Conservation (phyloP, 2,888 invertebrate genomes). For the Rugalucina vietnamica region DNA sequence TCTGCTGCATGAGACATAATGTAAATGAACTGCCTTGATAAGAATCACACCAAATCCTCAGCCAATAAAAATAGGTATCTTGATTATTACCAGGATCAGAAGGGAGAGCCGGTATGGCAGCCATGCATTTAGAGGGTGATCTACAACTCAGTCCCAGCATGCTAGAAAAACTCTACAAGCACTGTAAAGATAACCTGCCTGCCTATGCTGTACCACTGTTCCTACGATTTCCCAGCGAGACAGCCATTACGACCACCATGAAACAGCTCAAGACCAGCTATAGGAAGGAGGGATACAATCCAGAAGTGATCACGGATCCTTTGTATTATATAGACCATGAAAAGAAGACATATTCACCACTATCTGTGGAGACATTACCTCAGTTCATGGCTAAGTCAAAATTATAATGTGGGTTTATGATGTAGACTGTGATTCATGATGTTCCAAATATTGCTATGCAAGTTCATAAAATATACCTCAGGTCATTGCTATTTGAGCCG, state of each 20-base stretch:
- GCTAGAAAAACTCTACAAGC: constrained; percentile 64
- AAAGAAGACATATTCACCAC: constrained; percentile 62
- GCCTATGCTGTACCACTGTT: constrained; percentile 40
- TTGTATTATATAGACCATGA: constrained; percentile 67
- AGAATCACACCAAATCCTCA: too few species aligned
- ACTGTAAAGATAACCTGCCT: constrained; percentile 57
- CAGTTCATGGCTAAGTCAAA: constrained; percentile 57
- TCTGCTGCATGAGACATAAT: too few species aligned
- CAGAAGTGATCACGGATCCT: constrained; percentile 64
- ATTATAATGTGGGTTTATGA: constrained; percentile 42
- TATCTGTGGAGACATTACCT: constrained; percentile 53
- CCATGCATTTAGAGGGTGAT: constrained; percentile 70
- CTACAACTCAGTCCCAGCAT: constrained; percentile 48
- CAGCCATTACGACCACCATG: constrained; percentile 54
- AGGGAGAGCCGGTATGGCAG: constrained; percentile 80
- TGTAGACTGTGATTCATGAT: too few species aligned
- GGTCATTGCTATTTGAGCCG: too few species aligned
- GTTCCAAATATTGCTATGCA: too few species aligned
- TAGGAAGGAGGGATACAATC: constrained; percentile 76
- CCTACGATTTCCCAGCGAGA: constrained; percentile 42
- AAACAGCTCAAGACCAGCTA: constrained; percentile 77
- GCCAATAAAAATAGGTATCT: too few species aligned
- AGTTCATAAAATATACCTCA: too few species aligned
- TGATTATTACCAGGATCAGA: constrained; percentile 73
- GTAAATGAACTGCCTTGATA: too few species aligned